A percentile compares a stretch with the other conserved stretches of the same genome.
These are phyloP conservation scores for Erebia ligea DNA, from an alignment of 2,888 invertebrate species.

Conservation along the genomic window DNA sequence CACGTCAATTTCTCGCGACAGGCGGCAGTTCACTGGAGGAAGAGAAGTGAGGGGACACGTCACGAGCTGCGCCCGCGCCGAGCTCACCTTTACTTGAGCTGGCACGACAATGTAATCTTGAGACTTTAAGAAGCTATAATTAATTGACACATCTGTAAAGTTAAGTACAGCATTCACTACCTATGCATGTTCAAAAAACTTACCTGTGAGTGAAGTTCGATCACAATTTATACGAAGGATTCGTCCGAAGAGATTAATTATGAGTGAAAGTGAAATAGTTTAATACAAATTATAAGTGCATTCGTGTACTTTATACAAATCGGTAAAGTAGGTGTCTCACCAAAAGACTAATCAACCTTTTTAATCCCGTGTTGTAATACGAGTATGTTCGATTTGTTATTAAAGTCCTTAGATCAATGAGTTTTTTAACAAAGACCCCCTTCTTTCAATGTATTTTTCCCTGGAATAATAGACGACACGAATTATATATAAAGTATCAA, in stretches of 20 bases:
- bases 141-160: background rate
- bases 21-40: slow-evolving; percentile 74
- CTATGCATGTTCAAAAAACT: background rate
- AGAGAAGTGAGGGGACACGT: slow-evolving; percentile 71
- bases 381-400: too few relatives aligned
- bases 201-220: background rate
- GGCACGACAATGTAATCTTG: slow-evolving; percentile 54
- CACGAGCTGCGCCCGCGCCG: slow-evolving; percentile 75
- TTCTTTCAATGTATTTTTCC: too few relatives aligned
- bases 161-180: background rate
- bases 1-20: slow-evolving; percentile 55
- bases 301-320: too few relatives aligned
- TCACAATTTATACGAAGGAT: too few relatives aligned
- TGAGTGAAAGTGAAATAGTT: too few relatives aligned
- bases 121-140: slow-evolving; percentile 48
- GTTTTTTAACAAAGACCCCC: too few relatives aligned
- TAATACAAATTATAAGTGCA: too few relatives aligned
- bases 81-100: slow-evolving; percentile 75
- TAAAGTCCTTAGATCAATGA: too few relatives aligned
- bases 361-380: too few relatives aligned
- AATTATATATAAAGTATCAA: slow-evolving; percentile 52
- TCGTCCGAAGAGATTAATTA: too few relatives aligned
- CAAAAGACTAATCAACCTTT: too few relatives aligned
- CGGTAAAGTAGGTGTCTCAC: too few relatives aligned
- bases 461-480: background rate